Conservation (phyloP, 2,113 vertebrate species). For the Vireo altiloquus region DNA sequence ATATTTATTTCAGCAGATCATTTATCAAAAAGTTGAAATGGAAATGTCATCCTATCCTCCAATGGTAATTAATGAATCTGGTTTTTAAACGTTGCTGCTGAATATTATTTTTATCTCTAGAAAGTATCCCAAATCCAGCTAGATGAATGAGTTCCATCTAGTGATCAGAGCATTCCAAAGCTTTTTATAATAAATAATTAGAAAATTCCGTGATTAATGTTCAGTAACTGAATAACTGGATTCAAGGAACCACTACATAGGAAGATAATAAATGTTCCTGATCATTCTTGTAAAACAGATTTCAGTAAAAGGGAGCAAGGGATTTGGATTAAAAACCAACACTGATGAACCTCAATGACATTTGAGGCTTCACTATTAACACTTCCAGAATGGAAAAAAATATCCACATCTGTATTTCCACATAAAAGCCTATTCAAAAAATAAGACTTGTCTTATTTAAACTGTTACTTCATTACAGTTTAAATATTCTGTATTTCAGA, state of each 20-base stretch:
- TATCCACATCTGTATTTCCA: not conserved
- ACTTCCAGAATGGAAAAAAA: not conserved
- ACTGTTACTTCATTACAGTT: not conserved
- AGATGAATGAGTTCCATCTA: not conserved
- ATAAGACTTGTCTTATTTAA: not conserved
- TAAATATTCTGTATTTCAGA: not conserved
- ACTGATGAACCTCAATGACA: not conserved
- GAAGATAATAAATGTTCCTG: not conserved
- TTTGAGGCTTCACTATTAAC: not conserved
- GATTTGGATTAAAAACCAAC: not conserved
- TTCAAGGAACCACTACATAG: not conserved
- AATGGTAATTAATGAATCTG: not conserved
- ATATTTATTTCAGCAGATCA: not conserved
- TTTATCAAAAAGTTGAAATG: not conserved
- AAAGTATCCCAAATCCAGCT: not conserved
- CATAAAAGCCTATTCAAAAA: not conserved
- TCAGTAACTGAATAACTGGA: not conserved
- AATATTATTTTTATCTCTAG: not conserved
- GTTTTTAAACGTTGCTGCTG: not conserved
- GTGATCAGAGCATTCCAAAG: not conserved
- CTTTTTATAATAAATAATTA: not conserved
- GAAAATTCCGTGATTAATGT: not conserved
- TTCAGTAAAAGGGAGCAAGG: rapidly evolving
- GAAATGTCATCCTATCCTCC: not conserved
- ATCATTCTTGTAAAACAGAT: not conserved